These are phyloP conservation scores for Brienomyrus longianalis DNA, from an alignment of 2,113 vertebrate species.

Conservation along the genomic window DNA sequence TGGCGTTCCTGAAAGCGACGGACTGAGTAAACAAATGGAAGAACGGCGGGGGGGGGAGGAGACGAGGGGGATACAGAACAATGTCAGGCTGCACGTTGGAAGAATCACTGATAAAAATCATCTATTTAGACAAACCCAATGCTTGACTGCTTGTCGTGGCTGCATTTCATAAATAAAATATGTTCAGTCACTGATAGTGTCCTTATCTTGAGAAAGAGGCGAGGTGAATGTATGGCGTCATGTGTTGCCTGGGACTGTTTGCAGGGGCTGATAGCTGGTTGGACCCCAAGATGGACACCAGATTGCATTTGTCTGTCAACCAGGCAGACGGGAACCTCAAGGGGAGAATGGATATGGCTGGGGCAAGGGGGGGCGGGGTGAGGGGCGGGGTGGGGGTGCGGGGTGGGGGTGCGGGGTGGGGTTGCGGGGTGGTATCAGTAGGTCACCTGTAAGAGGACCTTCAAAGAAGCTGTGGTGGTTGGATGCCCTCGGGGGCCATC, in stretches of 20 bases:
- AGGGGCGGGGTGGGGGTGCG: neutral
- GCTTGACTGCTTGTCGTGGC: conserved; percentile 90
- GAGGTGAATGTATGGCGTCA: conserved; percentile 76
- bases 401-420: too few relatives aligned
- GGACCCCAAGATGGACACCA: conserved; percentile 69
- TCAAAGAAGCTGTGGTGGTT: neutral
- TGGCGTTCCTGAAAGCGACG: conserved; percentile 47
- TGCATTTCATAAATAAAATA: conserved; percentile 98
- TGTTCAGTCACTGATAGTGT: conserved; percentile 88
- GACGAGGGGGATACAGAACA: conserved; percentile 54
- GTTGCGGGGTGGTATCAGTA: neutral
- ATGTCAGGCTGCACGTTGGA: conserved; percentile 67
- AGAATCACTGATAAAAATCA: conserved; percentile 82
- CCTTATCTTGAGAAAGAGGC: conserved; percentile 91
- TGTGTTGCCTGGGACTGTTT: conserved; percentile 77
- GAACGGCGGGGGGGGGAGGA: neutral
- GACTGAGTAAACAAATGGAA: conserved; percentile 38
- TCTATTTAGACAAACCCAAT: conserved; percentile 95
- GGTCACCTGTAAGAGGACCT: neutral
- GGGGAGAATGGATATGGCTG: conserved; percentile 36
- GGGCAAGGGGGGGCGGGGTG: neutral
- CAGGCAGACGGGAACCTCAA: conserved; percentile 51
- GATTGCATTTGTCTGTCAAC: conserved; percentile 78
- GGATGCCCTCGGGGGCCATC: neutral
- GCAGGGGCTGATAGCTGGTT: conserved; percentile 71